Evolutionary conservation across 2,888 invertebrate genomes (phyloP).

Genomic region (Slavum lentiscoides): DNA sequence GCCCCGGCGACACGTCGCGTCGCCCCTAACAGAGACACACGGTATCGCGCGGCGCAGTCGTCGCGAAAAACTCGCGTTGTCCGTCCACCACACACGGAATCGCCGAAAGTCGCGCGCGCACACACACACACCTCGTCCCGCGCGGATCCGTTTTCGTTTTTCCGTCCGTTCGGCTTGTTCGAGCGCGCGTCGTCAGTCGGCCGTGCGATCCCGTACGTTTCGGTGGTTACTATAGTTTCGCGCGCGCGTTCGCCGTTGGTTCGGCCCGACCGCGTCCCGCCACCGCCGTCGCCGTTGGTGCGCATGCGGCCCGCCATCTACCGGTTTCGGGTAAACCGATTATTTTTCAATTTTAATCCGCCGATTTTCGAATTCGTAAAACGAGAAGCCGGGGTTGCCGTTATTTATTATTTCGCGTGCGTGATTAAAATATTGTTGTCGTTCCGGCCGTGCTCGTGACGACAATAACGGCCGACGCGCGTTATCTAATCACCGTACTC

Average conservation of each 20-base stretch:
- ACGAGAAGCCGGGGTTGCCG: neutral
- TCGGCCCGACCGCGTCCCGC: neutral
- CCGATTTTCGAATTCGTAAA: conserved; percentile 26
- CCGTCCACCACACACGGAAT: neutral
- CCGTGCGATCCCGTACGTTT: conserved; percentile 34
- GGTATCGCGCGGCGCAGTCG: neutral
- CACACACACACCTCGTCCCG: no score
- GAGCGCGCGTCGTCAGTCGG: neutral
- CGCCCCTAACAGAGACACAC: neutral
- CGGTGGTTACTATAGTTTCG: conserved; percentile 38
- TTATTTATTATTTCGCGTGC: no score
- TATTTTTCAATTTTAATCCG: neutral
- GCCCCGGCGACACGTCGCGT: conserved; percentile 28
- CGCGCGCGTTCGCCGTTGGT: conserved; percentile 4
- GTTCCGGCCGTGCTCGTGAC: no score
- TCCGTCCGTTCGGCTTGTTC: neutral
- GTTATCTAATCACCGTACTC: no score
- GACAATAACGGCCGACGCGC: no score
- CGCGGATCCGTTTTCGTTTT: neutral
- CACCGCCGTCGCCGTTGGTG: conserved; percentile 18
- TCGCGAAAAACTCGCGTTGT: conserved; percentile 3
- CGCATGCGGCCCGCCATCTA: conserved; percentile 29
- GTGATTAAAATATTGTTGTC: no score
- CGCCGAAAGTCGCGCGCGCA: neutral
- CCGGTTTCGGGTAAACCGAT: neutral